These are phyloP conservation scores for Tridacna gigas DNA, from an alignment of 2,888 invertebrate species.

Conservation along the genomic window DNA sequence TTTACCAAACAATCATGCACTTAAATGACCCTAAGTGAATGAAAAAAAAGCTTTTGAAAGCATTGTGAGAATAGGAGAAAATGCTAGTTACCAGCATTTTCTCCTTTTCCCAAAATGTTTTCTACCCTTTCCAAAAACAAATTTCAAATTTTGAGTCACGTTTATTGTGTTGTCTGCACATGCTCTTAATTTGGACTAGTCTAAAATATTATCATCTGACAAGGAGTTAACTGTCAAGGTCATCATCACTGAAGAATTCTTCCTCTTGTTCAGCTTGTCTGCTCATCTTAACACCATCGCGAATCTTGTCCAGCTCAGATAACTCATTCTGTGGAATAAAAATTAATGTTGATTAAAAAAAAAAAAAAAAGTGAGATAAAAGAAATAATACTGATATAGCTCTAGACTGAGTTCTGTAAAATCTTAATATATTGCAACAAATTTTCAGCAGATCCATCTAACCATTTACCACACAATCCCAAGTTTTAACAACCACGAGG, in stretches of 20 bases:
- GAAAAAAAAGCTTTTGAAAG: too few relatives aligned
- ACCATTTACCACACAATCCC: too few relatives aligned
- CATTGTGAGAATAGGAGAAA: neutral
- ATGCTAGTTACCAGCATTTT: neutral
- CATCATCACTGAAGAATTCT: conserved; percentile 50
- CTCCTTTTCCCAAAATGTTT: neutral
- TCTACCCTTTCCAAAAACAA: neutral
- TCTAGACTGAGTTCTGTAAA: too few relatives aligned
- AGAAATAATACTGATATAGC: too few relatives aligned
- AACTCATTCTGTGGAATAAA: conserved; percentile 70
- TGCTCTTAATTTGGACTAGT: neutral
- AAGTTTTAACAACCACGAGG: too few relatives aligned
- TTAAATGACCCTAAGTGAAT: too few relatives aligned
- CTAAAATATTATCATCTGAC: neutral
- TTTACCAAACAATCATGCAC: too few relatives aligned
- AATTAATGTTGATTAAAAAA: too few relatives aligned
- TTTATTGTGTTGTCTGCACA: neutral
- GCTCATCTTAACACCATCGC: conserved; percentile 67
- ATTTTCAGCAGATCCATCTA: too few relatives aligned
- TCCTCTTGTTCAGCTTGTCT: conserved; percentile 28
- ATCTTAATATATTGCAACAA: too few relatives aligned
- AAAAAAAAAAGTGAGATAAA: too few relatives aligned
- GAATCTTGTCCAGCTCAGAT: conserved; percentile 75
- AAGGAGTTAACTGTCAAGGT: conserved; percentile 6
- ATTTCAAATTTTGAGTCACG: too few relatives aligned